Percentiles rank a stretch among this genome's conserved stretches.
Evolutionary conservation across 1,140 invertebrate species (phyloP).

Genomic region (Drosophila setifemur): DNA sequence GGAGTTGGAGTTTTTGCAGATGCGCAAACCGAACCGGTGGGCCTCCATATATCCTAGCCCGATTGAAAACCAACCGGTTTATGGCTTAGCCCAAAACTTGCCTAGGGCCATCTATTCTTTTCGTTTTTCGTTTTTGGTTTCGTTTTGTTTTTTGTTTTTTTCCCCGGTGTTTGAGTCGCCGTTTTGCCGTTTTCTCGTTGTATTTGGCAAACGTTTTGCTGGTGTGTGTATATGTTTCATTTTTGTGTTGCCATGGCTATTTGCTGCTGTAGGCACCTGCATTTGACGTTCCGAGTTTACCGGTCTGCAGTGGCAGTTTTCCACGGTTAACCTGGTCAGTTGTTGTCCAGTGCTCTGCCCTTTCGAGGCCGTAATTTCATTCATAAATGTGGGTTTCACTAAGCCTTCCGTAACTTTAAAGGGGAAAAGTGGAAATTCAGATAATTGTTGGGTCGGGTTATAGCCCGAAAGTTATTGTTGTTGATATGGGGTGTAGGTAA

Average conservation of each 20-base stretch:
- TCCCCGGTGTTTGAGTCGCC: slow-evolving; percentile 25
- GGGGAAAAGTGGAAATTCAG: no score
- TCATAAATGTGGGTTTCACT: slow-evolving; percentile 41
- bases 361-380: slow-evolving; percentile 42
- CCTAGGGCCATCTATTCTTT: slow-evolving; percentile 60
- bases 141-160: slow-evolving; percentile 4
- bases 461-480: not conserved
- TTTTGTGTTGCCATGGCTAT: slow-evolving; percentile 33
- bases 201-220: slow-evolving; percentile 49
- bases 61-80: slow-evolving; percentile 57
- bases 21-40: slow-evolving; percentile 29
- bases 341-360: slow-evolving; percentile 32
- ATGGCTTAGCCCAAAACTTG: slow-evolving; percentile 58
- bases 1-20: slow-evolving; percentile 52
- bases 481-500: no score
- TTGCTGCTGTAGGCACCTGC: slow-evolving; percentile 63
- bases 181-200: slow-evolving; percentile 25
- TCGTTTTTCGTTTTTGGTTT: slow-evolving; percentile 3
- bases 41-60: not conserved
- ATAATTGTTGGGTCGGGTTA: not conserved
- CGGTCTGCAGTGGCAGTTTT: slow-evolving; percentile 48
- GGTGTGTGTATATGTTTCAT: no score
- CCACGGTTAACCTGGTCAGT: slow-evolving; percentile 41
- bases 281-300: slow-evolving; percentile 63
- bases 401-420: slow-evolving; percentile 22